Percentiles rank a stretch among this genome's conserved stretches.
phyloP scores from a whole-genome alignment of 2,888 invertebrate species.

The Arctia plantaginis region DNA sequence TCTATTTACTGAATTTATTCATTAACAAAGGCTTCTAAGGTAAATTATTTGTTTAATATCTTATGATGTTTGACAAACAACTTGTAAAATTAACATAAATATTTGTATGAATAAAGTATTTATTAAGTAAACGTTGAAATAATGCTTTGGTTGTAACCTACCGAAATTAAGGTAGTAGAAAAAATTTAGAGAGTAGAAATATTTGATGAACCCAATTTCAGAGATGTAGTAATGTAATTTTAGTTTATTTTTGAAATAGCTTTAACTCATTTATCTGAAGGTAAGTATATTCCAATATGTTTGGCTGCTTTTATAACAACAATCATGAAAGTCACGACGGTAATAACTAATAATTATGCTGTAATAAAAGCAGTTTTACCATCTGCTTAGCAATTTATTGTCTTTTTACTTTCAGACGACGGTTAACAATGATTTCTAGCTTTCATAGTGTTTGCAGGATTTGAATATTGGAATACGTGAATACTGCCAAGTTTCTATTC shows the following conservation, averaged over 20 bases:
- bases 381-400: conserved; percentile 11
- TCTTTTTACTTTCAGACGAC: conserved; percentile 1
- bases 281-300: neutral
- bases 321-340: neutral
- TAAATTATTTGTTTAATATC: neutral
- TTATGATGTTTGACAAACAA: neutral
- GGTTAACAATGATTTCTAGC: neutral
- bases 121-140: neutral
- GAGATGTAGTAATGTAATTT: no score
- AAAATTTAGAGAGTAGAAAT: neutral
- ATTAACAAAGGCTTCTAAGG: neutral
- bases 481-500: neutral
- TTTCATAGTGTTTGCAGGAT: neutral
- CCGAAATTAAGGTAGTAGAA: neutral
- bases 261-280: neutral
- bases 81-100: neutral
- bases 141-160: neutral
- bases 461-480: conserved; percentile 10
- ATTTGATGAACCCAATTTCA: neutral
- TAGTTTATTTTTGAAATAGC: neutral
- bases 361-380: conserved; percentile 16
- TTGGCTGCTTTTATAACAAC: conserved; percentile 1
- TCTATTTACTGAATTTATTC: no score
- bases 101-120: neutral
- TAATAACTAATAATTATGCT: conserved; percentile 12